Conservation (phyloP, 1,140 invertebrate genomes). For the Aphaenogaster ashmeadi region DNA sequence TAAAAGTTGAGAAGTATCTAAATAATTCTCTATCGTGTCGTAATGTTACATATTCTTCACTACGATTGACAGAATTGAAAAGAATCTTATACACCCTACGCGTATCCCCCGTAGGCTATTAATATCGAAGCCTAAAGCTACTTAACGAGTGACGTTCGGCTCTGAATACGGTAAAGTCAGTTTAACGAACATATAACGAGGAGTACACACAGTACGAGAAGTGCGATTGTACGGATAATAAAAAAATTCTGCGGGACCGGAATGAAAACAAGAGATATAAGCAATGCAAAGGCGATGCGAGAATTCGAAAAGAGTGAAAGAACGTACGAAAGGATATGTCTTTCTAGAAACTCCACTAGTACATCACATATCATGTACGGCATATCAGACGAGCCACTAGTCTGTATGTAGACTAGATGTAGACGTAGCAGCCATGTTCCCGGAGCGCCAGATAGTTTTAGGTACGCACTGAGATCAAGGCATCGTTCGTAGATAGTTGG, state of each 20-base stretch:
- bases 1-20: constrained; percentile 37
- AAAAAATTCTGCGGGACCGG: constrained; percentile 11
- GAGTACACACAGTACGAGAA: background rate
- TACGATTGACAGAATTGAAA: constrained; percentile 16
- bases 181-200: background rate
- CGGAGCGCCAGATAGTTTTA: constrained; percentile 86
- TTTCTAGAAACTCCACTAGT: constrained; percentile 82
- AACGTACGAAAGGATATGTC: constrained; percentile 73
- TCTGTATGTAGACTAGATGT: constrained; percentile 86
- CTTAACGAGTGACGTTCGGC: constrained; percentile 26
- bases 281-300: constrained; percentile 54
- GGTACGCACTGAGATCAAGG: constrained; percentile 86
- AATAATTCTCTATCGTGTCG: constrained; percentile 18
- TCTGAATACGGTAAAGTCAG: constrained; percentile 61
- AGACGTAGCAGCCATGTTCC: constrained; percentile 86
- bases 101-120: background rate
- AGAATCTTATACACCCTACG: constrained; percentile 15
- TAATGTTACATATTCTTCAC: constrained; percentile 44
- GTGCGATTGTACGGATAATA: constrained; percentile 21
- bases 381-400: constrained; percentile 85
- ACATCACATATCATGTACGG: constrained; percentile 85
- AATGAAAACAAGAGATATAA: constrained; percentile 33
- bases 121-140: constrained; percentile 44
- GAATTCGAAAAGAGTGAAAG: constrained; percentile 71
- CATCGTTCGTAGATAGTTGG: constrained; percentile 82